Conservation (phyloP, 1,140 invertebrate species). For the Musca vetustissima region DNA sequence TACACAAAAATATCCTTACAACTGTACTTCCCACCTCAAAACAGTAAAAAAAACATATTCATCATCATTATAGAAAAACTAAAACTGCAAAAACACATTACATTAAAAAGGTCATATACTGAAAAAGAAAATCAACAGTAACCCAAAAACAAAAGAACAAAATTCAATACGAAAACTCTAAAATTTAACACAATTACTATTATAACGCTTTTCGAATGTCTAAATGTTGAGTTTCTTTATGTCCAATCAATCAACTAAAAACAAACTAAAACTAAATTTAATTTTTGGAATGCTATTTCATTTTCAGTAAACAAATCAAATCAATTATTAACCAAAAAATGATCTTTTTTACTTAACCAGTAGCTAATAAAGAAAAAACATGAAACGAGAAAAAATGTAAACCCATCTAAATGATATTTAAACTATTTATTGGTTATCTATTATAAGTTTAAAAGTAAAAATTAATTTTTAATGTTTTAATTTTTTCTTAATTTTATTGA, state of each 20-base stretch:
- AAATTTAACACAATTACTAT: conserved; percentile 4
- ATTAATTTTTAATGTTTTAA: not conserved
- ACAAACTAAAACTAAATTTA: not conserved
- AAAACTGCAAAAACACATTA: no score
- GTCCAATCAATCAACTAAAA: not conserved
- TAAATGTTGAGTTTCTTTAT: conserved; percentile 26
- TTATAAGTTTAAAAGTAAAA: no score
- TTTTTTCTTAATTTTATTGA: not conserved
- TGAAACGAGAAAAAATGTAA: conserved; percentile 16
- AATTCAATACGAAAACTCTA: not conserved
- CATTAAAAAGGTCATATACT: no score
- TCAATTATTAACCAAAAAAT: conserved; percentile 8
- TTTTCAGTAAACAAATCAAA: conserved; percentile 9
- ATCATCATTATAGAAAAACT: no score
- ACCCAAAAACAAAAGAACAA: conserved; percentile 2
- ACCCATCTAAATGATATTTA: conserved; percentile 19
- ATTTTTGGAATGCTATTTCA: conserved; percentile 28
- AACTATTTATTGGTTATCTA: not conserved
- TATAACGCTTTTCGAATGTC: conserved; percentile 24
- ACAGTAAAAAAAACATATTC: no score
- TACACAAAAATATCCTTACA: no score
- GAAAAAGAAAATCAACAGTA: conserved; percentile 13
- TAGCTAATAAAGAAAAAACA: conserved; percentile 4
- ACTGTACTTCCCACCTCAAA: no score
- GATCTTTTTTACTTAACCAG: conserved; percentile 7